phyloP scores from a whole-genome alignment of 2,797 vertebrate genomes.

The Natrix natrix region DNA sequence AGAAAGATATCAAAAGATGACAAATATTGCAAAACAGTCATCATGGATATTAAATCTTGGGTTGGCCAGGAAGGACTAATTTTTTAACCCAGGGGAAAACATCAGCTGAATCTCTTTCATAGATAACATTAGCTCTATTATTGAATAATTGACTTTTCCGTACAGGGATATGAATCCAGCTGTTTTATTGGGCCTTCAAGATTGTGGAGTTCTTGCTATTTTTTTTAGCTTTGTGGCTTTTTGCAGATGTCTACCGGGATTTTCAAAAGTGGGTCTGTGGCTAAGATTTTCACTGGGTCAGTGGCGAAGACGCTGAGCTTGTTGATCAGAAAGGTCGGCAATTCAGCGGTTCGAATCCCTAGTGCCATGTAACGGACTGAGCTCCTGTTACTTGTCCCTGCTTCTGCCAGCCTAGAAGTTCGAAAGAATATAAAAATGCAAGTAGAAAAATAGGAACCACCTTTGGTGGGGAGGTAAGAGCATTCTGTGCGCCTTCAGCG shows the following conservation, averaged over 20 bases:
- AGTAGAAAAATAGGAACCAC: too few relatives aligned
- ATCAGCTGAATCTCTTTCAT: neutral
- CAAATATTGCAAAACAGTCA: neutral
- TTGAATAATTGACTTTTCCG: neutral
- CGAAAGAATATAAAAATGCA: too few relatives aligned
- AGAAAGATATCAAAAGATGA: neutral
- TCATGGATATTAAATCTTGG: neutral
- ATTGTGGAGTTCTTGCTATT: neutral
- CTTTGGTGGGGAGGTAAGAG: too few relatives aligned
- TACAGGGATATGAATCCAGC: neutral
- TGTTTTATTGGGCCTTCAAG: neutral
- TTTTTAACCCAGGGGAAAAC: neutral
- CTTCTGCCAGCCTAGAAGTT: too few relatives aligned
- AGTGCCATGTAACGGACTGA: too few relatives aligned
- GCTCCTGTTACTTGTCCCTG: too few relatives aligned
- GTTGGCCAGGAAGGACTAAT: neutral
- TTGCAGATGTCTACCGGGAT: neutral
- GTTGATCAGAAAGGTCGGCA: too few relatives aligned
- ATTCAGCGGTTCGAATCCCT: too few relatives aligned
- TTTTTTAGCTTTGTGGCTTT: neutral
- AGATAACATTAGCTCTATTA: neutral
- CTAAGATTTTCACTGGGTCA: too few relatives aligned
- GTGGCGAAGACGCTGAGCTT: too few relatives aligned
- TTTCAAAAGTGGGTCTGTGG: too few relatives aligned
- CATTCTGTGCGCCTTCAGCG: too few relatives aligned